phyloP scores from a whole-genome alignment of 2,888 invertebrate species.

The Drosophila dives region DNA sequence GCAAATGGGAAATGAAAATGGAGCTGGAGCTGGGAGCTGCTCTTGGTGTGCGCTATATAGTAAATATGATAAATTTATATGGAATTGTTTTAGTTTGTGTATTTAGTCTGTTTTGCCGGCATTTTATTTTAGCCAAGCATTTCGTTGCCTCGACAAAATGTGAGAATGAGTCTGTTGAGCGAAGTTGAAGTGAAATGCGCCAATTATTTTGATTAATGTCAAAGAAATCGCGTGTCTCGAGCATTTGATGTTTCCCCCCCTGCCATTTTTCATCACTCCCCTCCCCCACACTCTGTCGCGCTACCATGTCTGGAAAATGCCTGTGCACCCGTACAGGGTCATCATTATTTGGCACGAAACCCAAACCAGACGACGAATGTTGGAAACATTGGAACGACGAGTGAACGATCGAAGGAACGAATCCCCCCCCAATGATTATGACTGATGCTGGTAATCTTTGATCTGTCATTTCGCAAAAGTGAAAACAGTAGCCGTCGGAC shows the following conservation, averaged over 20 bases:
- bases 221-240: slow-evolving; percentile 78
- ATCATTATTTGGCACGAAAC: slow-evolving; percentile 68
- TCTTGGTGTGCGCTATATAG: slow-evolving; percentile 38
- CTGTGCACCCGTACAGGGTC: slow-evolving; percentile 40
- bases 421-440: slow-evolving; percentile 52
- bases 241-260: slow-evolving; percentile 69
- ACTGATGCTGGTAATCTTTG: slow-evolving; percentile 63
- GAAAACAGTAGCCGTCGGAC: slow-evolving; percentile 60
- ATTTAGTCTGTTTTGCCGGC: slow-evolving; percentile 38
- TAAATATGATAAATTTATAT: slow-evolving; percentile 81
- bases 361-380: slow-evolving; percentile 2
- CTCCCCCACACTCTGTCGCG: background rate
- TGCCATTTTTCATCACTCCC: background rate
- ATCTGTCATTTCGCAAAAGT: slow-evolving; percentile 72
- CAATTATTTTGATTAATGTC: slow-evolving; percentile 80
- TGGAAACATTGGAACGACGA: slow-evolving; percentile 4
- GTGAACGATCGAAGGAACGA: slow-evolving; percentile 7
- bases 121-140: slow-evolving; percentile 41
- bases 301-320: slow-evolving; percentile 25
- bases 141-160: slow-evolving; percentile 61
- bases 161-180: slow-evolving; percentile 75
- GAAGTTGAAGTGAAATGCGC: slow-evolving; percentile 75
- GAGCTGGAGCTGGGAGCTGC: slow-evolving; percentile 12
- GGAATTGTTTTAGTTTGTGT: slow-evolving; percentile 67
- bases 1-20: slow-evolving; percentile 42